Base-by-base conservation (phyloP, 2,797 vertebrate genomes). In the Paedocypris micromegethes region DNA sequence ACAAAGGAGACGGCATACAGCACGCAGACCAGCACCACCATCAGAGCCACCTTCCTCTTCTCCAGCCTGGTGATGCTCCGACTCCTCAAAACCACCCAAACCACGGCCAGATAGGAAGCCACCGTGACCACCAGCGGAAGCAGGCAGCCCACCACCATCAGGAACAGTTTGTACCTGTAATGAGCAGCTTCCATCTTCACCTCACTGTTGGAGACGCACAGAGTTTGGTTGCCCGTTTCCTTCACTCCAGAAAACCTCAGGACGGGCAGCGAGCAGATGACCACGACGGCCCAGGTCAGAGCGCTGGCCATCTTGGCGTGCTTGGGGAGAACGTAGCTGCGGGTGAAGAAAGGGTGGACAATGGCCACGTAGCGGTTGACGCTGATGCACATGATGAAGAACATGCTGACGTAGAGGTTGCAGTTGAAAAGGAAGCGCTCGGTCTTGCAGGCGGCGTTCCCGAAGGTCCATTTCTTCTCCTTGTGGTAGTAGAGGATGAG, bases 311-410 rank as follows among this genome's bases (percentile, higher is more conserved):
- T 68, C 75, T 88, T 89, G 71, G 80, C 85, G 0, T 91, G 91
- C 6, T 23, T 73, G 0, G 91, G 83, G 0, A 5, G 55, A 4
- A 93, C 66, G 0, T 81, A 46, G 0, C 83, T 85, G 0, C 66
- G 88, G 0, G 83, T 71, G 6, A 89, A 86, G 70, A 95, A 90
- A 0, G 94, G 93, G 38, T 88, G 83, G 0, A 79, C 84, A 0
- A 93, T 72, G 40, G 83, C 91, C 43, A 94, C 44, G 2, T 89
- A 93, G 9, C 91, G 82, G 80, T 90, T 90, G 6, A 93, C 81
- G 45, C 92, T 91, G 80, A 95, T 93, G 41, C 86, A 90, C 79
- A 91, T 88, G 79, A 93, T 78, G 73, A 96, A 90, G 72, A 91
- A 82, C 62, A 89, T 82, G 70, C 91, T 86, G 0, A 81, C 85